These are phyloP conservation scores for Drosophila gunungcola DNA, from an alignment of 1,140 invertebrate genomes.

Conservation along the genomic window DNA sequence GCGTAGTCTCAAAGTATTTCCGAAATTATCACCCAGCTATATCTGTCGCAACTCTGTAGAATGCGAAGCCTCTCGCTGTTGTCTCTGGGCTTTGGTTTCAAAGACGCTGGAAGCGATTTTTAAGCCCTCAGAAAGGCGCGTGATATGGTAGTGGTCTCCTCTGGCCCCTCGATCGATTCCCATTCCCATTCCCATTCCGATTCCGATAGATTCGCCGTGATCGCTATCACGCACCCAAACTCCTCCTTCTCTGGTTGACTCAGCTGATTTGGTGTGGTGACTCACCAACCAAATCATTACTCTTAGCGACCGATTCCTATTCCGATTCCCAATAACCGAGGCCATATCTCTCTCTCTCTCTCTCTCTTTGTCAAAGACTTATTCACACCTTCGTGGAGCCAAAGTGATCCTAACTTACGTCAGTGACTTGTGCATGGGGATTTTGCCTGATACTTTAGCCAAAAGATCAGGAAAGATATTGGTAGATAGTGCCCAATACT, in stretches of 20 bases:
- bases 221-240: slow-evolving; percentile 32
- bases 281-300: not conserved
- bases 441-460: slow-evolving; percentile 18
- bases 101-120: slow-evolving; percentile 82
- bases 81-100: slow-evolving; percentile 59
- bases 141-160: slow-evolving; percentile 44
- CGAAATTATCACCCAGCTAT: slow-evolving; percentile 28
- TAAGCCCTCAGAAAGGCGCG: slow-evolving; percentile 64
- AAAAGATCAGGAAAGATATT: slow-evolving; percentile 1
- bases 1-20: slow-evolving; percentile 30
- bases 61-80: slow-evolving; percentile 27
- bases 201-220: slow-evolving; percentile 33
- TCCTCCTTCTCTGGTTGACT: slow-evolving; percentile 23
- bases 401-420: slow-evolving; percentile 24
- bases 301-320: slow-evolving; percentile 4
- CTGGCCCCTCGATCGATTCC: not conserved
- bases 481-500: slow-evolving; percentile 1
- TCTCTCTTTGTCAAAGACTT: slow-evolving; percentile 5
- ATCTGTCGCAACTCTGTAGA: slow-evolving; percentile 15
- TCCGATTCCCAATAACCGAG: slow-evolving; percentile 26
- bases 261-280: slow-evolving; percentile 19
- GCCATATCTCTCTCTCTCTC: slow-evolving; percentile 17
- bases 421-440: slow-evolving; percentile 6
- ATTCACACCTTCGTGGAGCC: slow-evolving; percentile 29
- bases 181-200: not conserved